A percentile compares a stretch with the other conserved stretches of the same genome.
These are phyloP conservation scores for Scomber scombrus DNA, from an alignment of 2,113 vertebrate genomes.

Conservation along the genomic window DNA sequence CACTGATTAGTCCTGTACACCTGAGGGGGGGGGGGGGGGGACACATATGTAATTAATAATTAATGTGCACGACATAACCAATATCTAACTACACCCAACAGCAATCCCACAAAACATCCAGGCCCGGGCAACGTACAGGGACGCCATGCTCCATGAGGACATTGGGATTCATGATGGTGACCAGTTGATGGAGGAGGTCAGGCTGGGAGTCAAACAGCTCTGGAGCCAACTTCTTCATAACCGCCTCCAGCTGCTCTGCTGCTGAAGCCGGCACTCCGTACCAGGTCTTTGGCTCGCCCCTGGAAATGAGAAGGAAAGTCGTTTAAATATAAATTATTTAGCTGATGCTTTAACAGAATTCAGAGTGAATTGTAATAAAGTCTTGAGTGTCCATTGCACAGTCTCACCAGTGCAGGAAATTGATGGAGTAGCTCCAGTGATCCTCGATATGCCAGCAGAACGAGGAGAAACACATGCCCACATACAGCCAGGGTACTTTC, in stretches of 20 bases:
- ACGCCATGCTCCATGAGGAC: slow-evolving; percentile 98
- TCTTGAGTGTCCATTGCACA: background rate
- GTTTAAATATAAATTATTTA: background rate
- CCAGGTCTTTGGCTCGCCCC: slow-evolving; percentile 99
- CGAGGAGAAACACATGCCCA: slow-evolving; percentile 99
- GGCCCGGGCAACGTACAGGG: slow-evolving; percentile 85
- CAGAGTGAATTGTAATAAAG: background rate
- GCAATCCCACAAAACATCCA: background rate
- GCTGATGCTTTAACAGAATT: background rate
- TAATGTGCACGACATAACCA: background rate
- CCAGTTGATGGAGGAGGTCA: slow-evolving; percentile 96
- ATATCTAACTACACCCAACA: background rate
- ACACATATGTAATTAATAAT: background rate
- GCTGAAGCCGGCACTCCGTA: slow-evolving; percentile 97
- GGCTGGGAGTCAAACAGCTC: slow-evolving; percentile 98
- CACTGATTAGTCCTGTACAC: slow-evolving; percentile 99
- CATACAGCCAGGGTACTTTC: slow-evolving; percentile 99
- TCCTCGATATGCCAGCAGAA: slow-evolving; percentile 99
- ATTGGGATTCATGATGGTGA: slow-evolving; percentile 99
- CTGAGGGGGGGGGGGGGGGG: no score
- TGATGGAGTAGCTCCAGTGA: slow-evolving; percentile 99
- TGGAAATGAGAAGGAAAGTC: slow-evolving; percentile 56
- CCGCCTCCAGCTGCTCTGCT: slow-evolving; percentile 95
- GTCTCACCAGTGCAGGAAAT: slow-evolving; percentile 96
- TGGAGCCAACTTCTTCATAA: slow-evolving; percentile 97